These are phyloP conservation scores for Acleris emargana DNA, from an alignment of 2,888 invertebrate genomes.

Conservation along the genomic window DNA sequence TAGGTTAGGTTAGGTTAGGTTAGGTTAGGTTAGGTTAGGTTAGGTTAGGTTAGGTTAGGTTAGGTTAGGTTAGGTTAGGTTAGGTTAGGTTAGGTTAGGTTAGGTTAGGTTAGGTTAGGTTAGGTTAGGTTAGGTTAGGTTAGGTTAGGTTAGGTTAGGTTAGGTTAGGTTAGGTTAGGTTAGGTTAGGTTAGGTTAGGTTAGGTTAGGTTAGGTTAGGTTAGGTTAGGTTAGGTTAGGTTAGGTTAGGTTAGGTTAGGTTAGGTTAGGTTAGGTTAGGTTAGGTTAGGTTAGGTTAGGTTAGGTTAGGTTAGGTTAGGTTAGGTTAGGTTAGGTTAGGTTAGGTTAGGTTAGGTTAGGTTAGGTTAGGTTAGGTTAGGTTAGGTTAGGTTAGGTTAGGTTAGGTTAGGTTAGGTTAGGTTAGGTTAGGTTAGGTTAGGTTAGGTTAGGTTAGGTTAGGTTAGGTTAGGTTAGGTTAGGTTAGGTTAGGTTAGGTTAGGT, in stretches of 20 bases:
- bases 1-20: constrained; percentile 16
- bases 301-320: constrained; percentile 1
- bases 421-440: constrained; percentile 1
- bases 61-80: constrained; percentile 34
- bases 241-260: constrained; percentile 1
- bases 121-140: constrained; percentile 35
- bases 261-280: constrained; percentile 1
- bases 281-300: constrained; percentile 1
- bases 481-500: too few species aligned
- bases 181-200: constrained; percentile 1
- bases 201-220: constrained; percentile 1
- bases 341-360: constrained; percentile 1
- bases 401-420: constrained; percentile 1
- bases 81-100: constrained; percentile 35
- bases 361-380: constrained; percentile 1
- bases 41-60: constrained; percentile 34
- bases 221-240: constrained; percentile 1
- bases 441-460: constrained; percentile 1
- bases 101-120: constrained; percentile 35
- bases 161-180: constrained; percentile 32
- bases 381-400: constrained; percentile 1
- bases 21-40: constrained; percentile 23
- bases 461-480: constrained; percentile 1
- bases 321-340: constrained; percentile 1
- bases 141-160: constrained; percentile 35